Base-by-base conservation (phyloP, 2,888 invertebrate genomes). In the Rhynchonema sp. region DNA sequence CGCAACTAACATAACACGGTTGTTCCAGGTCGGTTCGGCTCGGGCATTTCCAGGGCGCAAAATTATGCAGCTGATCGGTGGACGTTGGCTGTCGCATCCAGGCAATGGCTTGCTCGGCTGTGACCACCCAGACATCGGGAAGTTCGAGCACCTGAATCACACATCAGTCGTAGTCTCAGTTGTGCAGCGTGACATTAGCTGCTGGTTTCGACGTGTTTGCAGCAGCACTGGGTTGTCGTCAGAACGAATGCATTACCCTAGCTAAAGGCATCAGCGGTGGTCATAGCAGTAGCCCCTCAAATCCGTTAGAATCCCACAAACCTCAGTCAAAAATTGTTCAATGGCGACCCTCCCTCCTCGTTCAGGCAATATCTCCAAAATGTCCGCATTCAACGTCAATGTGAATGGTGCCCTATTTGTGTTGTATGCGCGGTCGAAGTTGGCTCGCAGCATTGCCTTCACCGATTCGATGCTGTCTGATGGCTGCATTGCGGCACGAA, bases 11-110 rank as follows among this genome's bases (percentile, higher is more conserved):
- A 54, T 13, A 54, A 13, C 25, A 46, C 25, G 53, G 27, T 17
- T 6, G 63, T 30, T 63, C 63, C 6, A 64, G 65, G 29, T 64
- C 62, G 59, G 63, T 55, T 17, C 63, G 30, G 49, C 63, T 62
- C 3, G 64, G 61, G 63, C 72, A 72, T 46, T 66, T 65, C 70
- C 71, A 72, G 1, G 69, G 64, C n/a, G 59, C 59, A 58, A 72
- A 66, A 25, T 55, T 55, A 59, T 61, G 57, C 27, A 72, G 26
- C 17, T 62, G 58, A 23, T 63, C 49, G 22, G 66, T 46, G 1
- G 64, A 58, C 17, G 65, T 66, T 2, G 72, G 72, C 6, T 60
- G 59, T 46, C 62, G 61, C 64, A 73, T 66, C 72, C 72, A 72
- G 52, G 66, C 67, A 29, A 72, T 61, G 2, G 67, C 63, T 57